These are phyloP conservation scores for Heliangelus exortis DNA, from an alignment of 2,797 vertebrate species.

Conservation along the genomic window DNA sequence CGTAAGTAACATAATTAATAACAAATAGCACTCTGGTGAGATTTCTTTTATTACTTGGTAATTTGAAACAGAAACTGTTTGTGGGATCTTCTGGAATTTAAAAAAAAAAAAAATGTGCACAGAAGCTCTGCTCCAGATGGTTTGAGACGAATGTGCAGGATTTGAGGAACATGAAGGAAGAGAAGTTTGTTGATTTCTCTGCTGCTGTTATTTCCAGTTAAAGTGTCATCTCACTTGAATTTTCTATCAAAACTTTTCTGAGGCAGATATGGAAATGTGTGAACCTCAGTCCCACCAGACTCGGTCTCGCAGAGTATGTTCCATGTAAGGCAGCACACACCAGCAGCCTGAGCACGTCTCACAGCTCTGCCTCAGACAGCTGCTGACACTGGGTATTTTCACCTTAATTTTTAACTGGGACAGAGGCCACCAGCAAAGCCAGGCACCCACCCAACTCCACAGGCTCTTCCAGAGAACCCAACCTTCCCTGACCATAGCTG, in stretches of 20 bases:
- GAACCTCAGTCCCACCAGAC: conserved; percentile 22
- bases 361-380: not conserved
- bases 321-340: not conserved
- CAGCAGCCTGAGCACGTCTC: not conserved
- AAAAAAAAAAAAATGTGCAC: not conserved
- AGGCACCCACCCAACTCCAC: too few species aligned
- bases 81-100: not conserved
- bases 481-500: not conserved
- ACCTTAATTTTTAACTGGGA: not conserved
- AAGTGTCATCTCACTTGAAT: conserved; percentile 54
- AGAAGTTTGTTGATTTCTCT: conserved; percentile 61
- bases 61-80: conserved; percentile 57
- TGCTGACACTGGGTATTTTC: not conserved
- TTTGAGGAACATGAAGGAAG: not conserved
- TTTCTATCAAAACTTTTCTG: conserved; percentile 7
- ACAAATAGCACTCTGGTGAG: conserved; percentile 1
- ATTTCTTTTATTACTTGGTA: conserved; percentile 38
- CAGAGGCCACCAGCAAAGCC: not conserved
- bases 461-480: not conserved
- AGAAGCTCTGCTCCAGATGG: conserved; percentile 11
- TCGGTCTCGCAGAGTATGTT: not conserved
- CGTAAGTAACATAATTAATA: conserved; percentile 35
- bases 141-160: not conserved
- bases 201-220: conserved; percentile 57
- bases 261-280: not conserved